Base-by-base conservation (phyloP, 2,888 invertebrate species). In the Artemia sp. region DNA sequence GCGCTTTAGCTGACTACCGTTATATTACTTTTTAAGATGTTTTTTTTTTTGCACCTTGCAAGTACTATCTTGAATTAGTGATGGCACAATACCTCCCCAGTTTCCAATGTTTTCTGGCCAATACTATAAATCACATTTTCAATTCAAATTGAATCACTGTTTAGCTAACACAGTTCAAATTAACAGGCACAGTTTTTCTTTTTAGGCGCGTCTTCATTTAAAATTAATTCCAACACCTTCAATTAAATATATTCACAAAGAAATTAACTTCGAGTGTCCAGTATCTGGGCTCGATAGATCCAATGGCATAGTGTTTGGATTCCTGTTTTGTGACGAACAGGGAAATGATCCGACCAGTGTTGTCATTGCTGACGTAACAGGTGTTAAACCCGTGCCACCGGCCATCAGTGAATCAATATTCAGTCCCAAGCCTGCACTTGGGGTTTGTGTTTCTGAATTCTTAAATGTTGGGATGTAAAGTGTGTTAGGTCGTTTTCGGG, bases 361-460 rank as follows among this genome's bases (percentile, higher is more conserved):
- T 8, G 58, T 58, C 58, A 58, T 58, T 58, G 58, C 58, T 58
- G 58, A 58, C 58, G 58, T 58, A n/a, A 91, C 89, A 0, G 93
- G 93, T 9, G 93, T 93, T 68, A 94, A 81, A 0, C 93, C 92
- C 3, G 93, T 92, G 75, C 92, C 92, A 69, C 92, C 92, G 75
- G 91, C 92, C 89, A 93, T 91, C 72, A 94, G 83, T 74, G 90
- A 90, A 76, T 94, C 93, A 78, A 91, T 92, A 79, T 91, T 92
- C 80, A 92, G 90, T 12, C 74, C 74, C 74, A 90, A 86, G 69
- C 90, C 92, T 75, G 86, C 87, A 72, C 91, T 90, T 0, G 93
- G 93, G 72, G 87, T 85, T 75, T 87, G 86, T 74, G 83, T 82
- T 73, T 82, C 78, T 51, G 81, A 80, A 71, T 77, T 67, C 74